Evolutionary conservation across 2,888 invertebrate species (phyloP).

Genomic region (Amphipyra berbera): DNA sequence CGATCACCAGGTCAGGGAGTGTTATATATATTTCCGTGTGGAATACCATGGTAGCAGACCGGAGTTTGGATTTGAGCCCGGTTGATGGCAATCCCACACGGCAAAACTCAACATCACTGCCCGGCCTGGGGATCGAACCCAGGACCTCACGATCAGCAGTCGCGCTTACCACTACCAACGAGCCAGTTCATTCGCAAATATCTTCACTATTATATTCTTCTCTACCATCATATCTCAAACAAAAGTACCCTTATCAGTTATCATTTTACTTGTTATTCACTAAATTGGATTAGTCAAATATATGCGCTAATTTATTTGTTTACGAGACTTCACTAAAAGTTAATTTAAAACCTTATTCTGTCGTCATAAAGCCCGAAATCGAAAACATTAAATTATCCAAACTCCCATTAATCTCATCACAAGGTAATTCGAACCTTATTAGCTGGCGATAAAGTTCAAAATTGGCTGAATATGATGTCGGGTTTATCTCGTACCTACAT

Average conservation of each 20-base stretch:
- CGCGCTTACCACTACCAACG: too few relatives aligned
- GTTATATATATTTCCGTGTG: too few relatives aligned
- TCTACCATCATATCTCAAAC: slow-evolving; percentile 1
- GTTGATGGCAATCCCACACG: too few relatives aligned
- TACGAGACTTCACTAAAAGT: slow-evolving; percentile 21
- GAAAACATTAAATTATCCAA: neutral
- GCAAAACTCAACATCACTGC: too few relatives aligned
- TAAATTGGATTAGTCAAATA: slow-evolving; percentile 60
- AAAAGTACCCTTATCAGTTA: slow-evolving; percentile 42
- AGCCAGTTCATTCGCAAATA: too few relatives aligned
- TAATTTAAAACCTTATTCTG: slow-evolving; percentile 16
- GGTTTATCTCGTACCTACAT: slow-evolving; percentile 35
- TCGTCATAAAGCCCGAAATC: slow-evolving; percentile 14
- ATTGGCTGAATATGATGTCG: slow-evolving; percentile 13
- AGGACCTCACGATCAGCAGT: too few relatives aligned
- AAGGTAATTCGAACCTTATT: slow-evolving; percentile 14
- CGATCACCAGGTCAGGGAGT: too few relatives aligned
- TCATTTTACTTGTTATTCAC: slow-evolving; percentile 50
- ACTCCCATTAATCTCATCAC: neutral
- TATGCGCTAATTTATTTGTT: slow-evolving; percentile 47
- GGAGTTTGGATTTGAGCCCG: too few relatives aligned
- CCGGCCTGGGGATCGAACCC: too few relatives aligned
- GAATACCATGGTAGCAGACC: too few relatives aligned
- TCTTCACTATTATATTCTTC: neutral
- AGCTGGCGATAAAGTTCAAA: slow-evolving; percentile 15